Percentiles rank a stretch among this genome's conserved stretches.
Conservation (phyloP, 2,113 vertebrate genomes). For the Bostrychus sinensis region DNA sequence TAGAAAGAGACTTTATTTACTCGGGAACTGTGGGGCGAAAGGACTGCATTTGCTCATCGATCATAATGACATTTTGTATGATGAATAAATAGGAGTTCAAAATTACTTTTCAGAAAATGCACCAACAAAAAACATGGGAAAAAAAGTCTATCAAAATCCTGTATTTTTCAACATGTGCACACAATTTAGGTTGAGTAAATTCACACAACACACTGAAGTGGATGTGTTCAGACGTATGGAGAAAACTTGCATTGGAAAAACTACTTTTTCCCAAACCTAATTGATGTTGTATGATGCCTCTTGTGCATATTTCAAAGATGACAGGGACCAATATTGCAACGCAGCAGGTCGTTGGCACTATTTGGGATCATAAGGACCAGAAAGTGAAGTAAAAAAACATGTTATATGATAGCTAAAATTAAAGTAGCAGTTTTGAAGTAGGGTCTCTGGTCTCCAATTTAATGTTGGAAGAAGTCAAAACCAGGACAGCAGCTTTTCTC, state of each 20-base stretch:
- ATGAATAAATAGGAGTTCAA: slow-evolving; percentile 32
- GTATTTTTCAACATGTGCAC: not conserved
- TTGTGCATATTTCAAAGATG: slow-evolving; percentile 27
- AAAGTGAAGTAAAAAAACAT: slow-evolving; percentile 2
- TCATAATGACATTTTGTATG: slow-evolving; percentile 33
- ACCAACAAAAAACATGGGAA: not conserved
- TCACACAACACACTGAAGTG: not conserved
- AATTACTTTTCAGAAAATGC: slow-evolving; percentile 9
- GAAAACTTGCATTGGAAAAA: not conserved
- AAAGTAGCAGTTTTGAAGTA: not conserved
- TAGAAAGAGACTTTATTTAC: not conserved
- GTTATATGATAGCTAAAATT: not conserved
- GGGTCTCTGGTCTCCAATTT: not conserved
- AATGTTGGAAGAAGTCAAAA: not conserved
- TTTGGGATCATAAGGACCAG: slow-evolving; percentile 12
- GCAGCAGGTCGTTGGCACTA: slow-evolving; percentile 42
- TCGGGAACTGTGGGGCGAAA: not conserved
- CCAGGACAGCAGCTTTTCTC: not conserved
- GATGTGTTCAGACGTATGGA: not conserved
- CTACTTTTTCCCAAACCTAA: not conserved
- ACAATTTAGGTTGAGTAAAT: not conserved
- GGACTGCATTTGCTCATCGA: slow-evolving; percentile 16
- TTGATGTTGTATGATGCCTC: slow-evolving; percentile 39
- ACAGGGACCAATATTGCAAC: slow-evolving; percentile 39
- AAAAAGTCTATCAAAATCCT: not conserved